A percentile compares a stretch with the other conserved stretches of the same genome.
These are phyloP conservation scores for Ursus arctos DNA, from an alignment of 2,113 vertebrate species.

Conservation along the genomic window DNA sequence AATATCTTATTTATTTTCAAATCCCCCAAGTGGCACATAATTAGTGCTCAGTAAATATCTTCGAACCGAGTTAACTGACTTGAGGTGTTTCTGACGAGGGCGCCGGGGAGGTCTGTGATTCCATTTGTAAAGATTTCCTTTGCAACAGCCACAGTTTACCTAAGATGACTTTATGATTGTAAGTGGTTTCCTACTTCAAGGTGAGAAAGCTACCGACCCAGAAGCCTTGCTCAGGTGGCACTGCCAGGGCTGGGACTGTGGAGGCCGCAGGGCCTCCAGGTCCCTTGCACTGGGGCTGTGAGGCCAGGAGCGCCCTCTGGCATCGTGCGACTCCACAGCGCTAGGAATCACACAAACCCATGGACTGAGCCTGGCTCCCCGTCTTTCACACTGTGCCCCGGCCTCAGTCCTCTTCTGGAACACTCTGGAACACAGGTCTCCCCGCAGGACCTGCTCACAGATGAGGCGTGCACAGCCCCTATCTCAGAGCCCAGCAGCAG, in stretches of 20 bases:
- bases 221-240: background rate
- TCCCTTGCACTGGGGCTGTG: background rate
- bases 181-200: background rate
- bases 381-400: background rate
- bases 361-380: background rate
- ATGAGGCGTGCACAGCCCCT: background rate
- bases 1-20: background rate
- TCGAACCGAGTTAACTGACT: background rate
- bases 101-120: background rate
- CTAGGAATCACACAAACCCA: background rate
- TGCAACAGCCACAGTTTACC: background rate
- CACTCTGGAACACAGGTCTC: background rate
- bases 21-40: background rate
- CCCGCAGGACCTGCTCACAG: background rate
- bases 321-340: background rate
- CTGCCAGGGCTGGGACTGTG: background rate
- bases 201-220: background rate
- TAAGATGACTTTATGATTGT: background rate
- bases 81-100: background rate
- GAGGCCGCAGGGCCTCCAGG: background rate
- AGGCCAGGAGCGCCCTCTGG: background rate
- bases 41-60: background rate
- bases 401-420: background rate
- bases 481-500: background rate
- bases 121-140: constrained; percentile 36